Base-by-base conservation (phyloP, 2,113 vertebrate species). In the Zapus hudsonius region DNA sequence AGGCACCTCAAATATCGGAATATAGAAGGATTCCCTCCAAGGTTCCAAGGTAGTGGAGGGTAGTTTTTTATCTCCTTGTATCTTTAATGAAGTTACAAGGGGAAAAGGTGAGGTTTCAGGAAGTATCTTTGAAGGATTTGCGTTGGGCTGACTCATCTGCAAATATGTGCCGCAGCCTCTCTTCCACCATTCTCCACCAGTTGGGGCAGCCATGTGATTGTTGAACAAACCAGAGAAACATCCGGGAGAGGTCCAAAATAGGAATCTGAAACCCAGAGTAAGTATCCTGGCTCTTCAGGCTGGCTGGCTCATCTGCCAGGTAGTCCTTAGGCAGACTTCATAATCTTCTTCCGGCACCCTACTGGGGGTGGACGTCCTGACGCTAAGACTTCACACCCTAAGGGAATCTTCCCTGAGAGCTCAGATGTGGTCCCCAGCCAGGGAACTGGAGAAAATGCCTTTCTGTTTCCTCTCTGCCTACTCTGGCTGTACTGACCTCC, bases 111-210 rank as follows among this genome's bases (percentile, higher is more conserved):
- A 74, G 0, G 0, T 74, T 63, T 36, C 31, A 47, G 86, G 87
- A 96, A 96, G 67, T 42, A 59, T 47, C 63, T 79, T 86, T 59
- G n/a, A 84, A 93, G 86, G 76, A 67, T 42, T n/a, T 72, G 75
- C 38, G 84, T 11, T 29, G 64, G 55, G 61, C 17, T 91, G 91
- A 93, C n/a, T 93, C 86, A 90, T 36, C 13, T 36, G 40, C 61
- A 67, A 36, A 67, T 23, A 29, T 0, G 8, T 3, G 0, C 33
- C 36, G 31, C 3, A 9, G 33, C 10, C 57, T 73, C 36, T 16
- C 16, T 80, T 52, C 72, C 47, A 20, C 31, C 36, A 11, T 3
- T 1, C 10, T 40, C 36, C 7, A 23, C 74, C 57, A 57, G 84
- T 73, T 22, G 7, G 73, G 44, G 33, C 67, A 82, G 63, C 25